These are phyloP conservation scores for Mesorhabditis belari DNA, from an alignment of 2,888 invertebrate species.

Conservation along the genomic window DNA sequence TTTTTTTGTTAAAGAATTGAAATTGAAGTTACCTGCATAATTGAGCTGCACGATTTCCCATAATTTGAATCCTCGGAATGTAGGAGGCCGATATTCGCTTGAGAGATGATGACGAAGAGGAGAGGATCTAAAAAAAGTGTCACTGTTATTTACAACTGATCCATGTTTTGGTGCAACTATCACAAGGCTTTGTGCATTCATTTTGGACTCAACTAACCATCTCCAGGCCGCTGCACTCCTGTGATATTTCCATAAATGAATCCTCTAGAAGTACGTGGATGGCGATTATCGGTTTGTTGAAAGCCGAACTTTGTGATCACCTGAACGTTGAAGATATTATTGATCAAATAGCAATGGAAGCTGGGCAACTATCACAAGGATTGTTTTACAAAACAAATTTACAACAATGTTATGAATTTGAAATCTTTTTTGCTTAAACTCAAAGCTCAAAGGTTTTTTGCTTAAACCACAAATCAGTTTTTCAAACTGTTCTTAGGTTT, in stretches of 20 bases:
- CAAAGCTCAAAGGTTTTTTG: too few relatives aligned
- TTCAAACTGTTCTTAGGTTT: too few relatives aligned
- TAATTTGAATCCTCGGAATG: constrained; percentile 18
- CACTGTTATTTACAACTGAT: background rate
- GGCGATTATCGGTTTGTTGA: constrained; percentile 83
- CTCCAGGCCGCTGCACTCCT: background rate
- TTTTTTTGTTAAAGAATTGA: background rate
- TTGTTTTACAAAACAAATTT: too few relatives aligned
- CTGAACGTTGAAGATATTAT: too few relatives aligned
- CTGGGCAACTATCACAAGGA: too few relatives aligned
- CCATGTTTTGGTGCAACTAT: background rate
- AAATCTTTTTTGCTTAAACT: too few relatives aligned
- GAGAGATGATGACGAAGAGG: constrained; percentile 25
- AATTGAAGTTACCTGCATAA: constrained; percentile 15
- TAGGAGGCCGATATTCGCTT: constrained; percentile 23
- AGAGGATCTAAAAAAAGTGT: constrained; percentile 15
- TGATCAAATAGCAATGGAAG: too few relatives aligned
- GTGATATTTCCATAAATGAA: constrained; percentile 94
- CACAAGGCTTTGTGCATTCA: background rate
- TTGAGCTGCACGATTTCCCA: constrained; percentile 24
- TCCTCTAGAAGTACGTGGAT: constrained; percentile 77
- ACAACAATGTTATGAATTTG: too few relatives aligned
- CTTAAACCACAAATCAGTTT: too few relatives aligned
- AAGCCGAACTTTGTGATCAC: constrained; percentile 87
- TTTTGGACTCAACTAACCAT: background rate